Evolutionary conservation across 1,140 invertebrate genomes (phyloP).

Genomic region (Cherax destructor): DNA sequence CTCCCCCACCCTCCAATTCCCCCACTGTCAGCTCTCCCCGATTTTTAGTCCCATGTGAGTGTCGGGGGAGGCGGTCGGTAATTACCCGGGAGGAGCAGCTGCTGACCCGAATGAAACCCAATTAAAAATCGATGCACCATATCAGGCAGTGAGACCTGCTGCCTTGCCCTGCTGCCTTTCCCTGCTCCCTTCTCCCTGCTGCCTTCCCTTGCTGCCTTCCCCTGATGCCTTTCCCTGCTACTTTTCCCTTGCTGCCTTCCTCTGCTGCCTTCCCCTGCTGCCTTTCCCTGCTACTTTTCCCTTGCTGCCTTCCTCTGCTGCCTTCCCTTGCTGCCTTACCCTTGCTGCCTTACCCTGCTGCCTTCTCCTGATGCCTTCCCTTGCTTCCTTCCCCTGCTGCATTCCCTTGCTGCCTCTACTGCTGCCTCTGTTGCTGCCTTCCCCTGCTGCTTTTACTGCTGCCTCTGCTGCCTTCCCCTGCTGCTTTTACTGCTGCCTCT

Average conservation of each 20-base stretch:
- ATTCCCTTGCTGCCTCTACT: neutral
- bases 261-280: neutral
- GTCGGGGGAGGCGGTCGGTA: constrained; percentile 54
- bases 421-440: neutral
- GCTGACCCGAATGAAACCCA: constrained; percentile 66
- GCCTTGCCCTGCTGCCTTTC: too few relatives aligned
- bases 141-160: constrained; percentile 29
- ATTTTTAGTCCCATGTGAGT: constrained; percentile 55
- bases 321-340: neutral
- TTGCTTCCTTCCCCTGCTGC: neutral
- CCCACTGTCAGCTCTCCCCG: constrained; percentile 49
- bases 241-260: neutral
- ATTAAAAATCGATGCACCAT: constrained; percentile 68
- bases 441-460: neutral
- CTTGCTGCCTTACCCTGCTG: neutral
- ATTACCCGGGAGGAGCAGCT: constrained; percentile 65
- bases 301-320: neutral
- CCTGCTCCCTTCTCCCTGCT: too few relatives aligned
- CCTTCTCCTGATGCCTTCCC: neutral
- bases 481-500: too few relatives aligned
- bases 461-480: neutral
- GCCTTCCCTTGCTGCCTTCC: too few relatives aligned
- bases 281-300: neutral
- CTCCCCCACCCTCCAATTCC: constrained; percentile 1
- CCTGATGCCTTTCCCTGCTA: too few relatives aligned